These are phyloP conservation scores for Aquatica leii DNA, from an alignment of 2,888 invertebrate genomes.

Conservation along the genomic window DNA sequence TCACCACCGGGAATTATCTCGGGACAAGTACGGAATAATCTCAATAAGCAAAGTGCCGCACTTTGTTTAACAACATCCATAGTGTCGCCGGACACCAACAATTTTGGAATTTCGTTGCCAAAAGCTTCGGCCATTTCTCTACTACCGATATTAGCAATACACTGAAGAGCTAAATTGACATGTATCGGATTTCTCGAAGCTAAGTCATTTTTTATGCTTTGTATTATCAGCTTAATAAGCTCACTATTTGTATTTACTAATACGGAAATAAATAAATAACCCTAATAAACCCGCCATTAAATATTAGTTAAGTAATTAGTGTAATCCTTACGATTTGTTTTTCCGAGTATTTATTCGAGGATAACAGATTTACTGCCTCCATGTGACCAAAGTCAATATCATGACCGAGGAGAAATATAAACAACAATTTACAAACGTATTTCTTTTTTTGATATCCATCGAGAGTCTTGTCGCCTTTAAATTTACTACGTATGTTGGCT, in stretches of 20 bases:
- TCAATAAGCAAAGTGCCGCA: constrained; percentile 94
- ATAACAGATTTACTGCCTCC: constrained; percentile 99
- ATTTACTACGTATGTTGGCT: constrained; percentile 99
- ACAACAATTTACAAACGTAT: constrained; percentile 99
- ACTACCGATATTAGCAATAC: constrained; percentile 99
- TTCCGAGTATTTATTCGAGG: constrained; percentile 99
- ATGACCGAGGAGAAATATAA: constrained; percentile 99
- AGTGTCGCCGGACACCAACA: constrained; percentile 98
- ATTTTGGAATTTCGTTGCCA: constrained; percentile 96
- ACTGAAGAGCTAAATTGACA: constrained; percentile 97
- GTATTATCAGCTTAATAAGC: constrained; percentile 97
- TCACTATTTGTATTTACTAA: constrained; percentile 99
- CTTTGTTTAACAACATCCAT: constrained; percentile 99
- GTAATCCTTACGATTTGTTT: constrained; percentile 90
- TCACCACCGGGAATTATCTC: constrained; percentile 97
- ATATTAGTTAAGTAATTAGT: background rate
- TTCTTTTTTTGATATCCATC: constrained; percentile 99
- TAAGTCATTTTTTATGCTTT: constrained; percentile 98
- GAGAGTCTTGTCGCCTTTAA: constrained; percentile 99
- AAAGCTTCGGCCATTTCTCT: constrained; percentile 99
- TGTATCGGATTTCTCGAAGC: constrained; percentile 96
- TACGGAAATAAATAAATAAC: constrained; percentile 99
- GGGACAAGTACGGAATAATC: constrained; percentile 92
- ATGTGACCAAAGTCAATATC: constrained; percentile 99
- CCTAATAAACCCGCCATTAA: constrained; percentile 66